phyloP scores from a whole-genome alignment of 2,797 vertebrate species.

The Chloroceryle amazona region DNA sequence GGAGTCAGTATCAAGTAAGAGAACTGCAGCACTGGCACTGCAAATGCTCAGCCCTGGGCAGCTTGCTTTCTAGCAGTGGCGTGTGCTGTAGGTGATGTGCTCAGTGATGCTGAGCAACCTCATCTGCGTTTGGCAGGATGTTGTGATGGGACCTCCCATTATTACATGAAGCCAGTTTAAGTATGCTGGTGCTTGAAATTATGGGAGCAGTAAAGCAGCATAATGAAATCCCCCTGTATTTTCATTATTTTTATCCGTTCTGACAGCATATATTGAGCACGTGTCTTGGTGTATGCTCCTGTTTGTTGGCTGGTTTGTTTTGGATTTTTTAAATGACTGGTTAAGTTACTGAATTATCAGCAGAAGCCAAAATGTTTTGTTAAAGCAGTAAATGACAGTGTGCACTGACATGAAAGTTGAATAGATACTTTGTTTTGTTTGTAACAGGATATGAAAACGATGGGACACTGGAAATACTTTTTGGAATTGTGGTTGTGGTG shows the following conservation, averaged over 20 bases:
- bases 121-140: neutral
- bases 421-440: neutral
- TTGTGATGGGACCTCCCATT: neutral
- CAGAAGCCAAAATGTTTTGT: neutral
- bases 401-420: neutral
- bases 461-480: neutral
- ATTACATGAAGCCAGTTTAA: neutral
- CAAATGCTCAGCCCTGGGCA: neutral
- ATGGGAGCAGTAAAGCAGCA: neutral
- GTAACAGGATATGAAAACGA: neutral
- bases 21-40: fast-evolving
- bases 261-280: neutral
- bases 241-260: neutral
- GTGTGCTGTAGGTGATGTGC: fast-evolving
- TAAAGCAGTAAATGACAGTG: neutral
- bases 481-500: neutral
- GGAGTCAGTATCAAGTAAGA: neutral
- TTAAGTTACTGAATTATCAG: neutral
- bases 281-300: fast-evolving
- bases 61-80: neutral
- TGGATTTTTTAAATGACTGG: neutral
- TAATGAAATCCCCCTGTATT: neutral
- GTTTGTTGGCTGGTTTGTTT: neutral
- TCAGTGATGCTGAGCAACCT: neutral
- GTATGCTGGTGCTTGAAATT: neutral